A percentile compares a stretch with the other conserved stretches of the same genome.
Conservation (phyloP, 2,113 vertebrate genomes). For the Cromileptes altivelis region DNA sequence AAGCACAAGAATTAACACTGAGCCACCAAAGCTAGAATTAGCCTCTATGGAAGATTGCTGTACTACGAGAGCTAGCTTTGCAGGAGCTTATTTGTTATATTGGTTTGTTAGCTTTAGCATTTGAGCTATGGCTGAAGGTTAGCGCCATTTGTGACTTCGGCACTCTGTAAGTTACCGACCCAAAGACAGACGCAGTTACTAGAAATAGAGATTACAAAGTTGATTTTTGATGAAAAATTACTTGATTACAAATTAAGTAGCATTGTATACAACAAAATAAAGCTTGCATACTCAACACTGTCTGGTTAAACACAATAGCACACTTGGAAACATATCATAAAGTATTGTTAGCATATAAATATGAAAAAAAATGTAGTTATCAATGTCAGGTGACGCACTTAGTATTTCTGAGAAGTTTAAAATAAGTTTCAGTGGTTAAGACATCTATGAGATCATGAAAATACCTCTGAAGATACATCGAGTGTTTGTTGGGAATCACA, state of each 20-base stretch:
- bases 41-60: slow-evolving; percentile 9
- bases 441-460: neutral
- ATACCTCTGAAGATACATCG: too few relatives aligned
- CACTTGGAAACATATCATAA: too few relatives aligned
- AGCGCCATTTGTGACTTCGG: slow-evolving; percentile 13
- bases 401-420: neutral
- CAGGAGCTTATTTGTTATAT: slow-evolving; percentile 9
- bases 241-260: neutral
- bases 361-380: too few relatives aligned
- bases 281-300: neutral
- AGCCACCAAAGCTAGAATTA: slow-evolving; percentile 31
- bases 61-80: slow-evolving; percentile 14
- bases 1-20: neutral
- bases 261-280: too few relatives aligned
- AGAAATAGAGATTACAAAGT: neutral
- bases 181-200: neutral
- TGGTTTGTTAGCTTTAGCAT: slow-evolving; percentile 39
- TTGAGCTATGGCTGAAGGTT: slow-evolving; percentile 5
- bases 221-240: neutral
- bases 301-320: neutral
- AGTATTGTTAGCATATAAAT: too few relatives aligned
- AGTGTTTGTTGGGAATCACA: neutral
- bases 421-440: neutral
- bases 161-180: neutral
- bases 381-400: neutral